These are phyloP conservation scores for Leucopternis melanops DNA, from an alignment of 2,113 vertebrate genomes.

Conservation along the genomic window DNA sequence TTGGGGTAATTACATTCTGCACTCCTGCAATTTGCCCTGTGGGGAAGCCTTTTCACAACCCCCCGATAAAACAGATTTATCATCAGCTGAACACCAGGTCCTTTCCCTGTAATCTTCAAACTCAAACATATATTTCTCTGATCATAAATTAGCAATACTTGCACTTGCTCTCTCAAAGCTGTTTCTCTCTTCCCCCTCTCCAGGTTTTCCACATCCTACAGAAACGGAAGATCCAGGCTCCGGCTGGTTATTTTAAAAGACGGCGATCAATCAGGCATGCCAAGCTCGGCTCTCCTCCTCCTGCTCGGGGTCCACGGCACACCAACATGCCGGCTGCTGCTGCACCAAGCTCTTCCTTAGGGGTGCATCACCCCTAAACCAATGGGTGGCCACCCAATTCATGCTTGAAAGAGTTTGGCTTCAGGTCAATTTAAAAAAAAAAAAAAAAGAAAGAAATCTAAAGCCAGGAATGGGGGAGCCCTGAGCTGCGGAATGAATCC, in stretches of 20 bases:
- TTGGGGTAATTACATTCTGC: background rate
- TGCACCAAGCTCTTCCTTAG: background rate
- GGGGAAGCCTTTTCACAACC: conserved; percentile 13
- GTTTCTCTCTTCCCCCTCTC: conserved; percentile 16
- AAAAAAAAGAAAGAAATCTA: too few species aligned
- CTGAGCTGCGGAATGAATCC: background rate
- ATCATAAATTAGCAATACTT: conserved; percentile 42
- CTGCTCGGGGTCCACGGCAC: accelerated
- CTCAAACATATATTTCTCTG: background rate
- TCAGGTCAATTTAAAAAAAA: background rate
- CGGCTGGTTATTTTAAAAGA: background rate
- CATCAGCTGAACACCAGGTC: background rate
- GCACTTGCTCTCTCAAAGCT: conserved; percentile 1
- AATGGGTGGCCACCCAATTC: accelerated
- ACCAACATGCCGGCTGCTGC: background rate
- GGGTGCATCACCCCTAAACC: background rate
- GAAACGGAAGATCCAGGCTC: conserved; percentile 19
- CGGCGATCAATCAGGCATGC: background rate
- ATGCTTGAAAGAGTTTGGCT: background rate
- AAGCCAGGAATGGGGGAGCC: accelerated
- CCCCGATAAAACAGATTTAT: background rate
- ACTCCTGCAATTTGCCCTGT: background rate
- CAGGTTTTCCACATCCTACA: conserved; percentile 45
- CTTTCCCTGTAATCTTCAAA: background rate
- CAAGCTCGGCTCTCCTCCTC: background rate